Conservation (phyloP, 1,140 invertebrate genomes). For the Limonius californicus region DNA sequence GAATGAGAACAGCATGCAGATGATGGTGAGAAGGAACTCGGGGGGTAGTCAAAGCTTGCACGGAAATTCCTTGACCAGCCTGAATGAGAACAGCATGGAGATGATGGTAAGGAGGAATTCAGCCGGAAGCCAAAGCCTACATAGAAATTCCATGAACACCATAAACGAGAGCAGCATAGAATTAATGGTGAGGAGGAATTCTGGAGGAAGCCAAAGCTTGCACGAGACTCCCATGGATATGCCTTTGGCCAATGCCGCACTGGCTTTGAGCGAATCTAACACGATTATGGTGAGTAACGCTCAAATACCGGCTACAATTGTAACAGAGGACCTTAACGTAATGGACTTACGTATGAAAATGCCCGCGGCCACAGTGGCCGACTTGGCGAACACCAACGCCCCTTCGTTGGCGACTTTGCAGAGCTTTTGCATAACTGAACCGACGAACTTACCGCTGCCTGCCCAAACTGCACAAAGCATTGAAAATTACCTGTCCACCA, state of each 20-base stretch:
- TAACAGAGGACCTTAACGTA: slow-evolving; percentile 36
- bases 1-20: slow-evolving; percentile 50
- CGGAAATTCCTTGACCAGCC: slow-evolving; percentile 43
- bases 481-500: slow-evolving; percentile 57
- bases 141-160: slow-evolving; percentile 50
- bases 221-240: slow-evolving; percentile 32
- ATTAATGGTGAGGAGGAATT: slow-evolving; percentile 34
- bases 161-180: slow-evolving; percentile 42
- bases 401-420: slow-evolving; percentile 52
- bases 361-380: slow-evolving; percentile 44
- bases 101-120: slow-evolving; percentile 37
- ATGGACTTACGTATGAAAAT: slow-evolving; percentile 46
- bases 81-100: slow-evolving; percentile 52
- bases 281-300: slow-evolving; percentile 21
- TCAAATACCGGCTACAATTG: not conserved
- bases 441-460: slow-evolving; percentile 46
- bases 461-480: slow-evolving; percentile 55
- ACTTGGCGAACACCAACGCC: slow-evolving; percentile 45
- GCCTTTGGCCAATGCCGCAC: slow-evolving; percentile 24
- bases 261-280: slow-evolving; percentile 26
- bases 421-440: slow-evolving; percentile 45
- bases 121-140: slow-evolving; percentile 37
- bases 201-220: slow-evolving; percentile 6
- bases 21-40: slow-evolving; percentile 36
- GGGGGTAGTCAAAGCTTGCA: slow-evolving; percentile 35